These are phyloP conservation scores for Cheilosia scutellata DNA, from an alignment of 2,888 invertebrate genomes.

Conservation along the genomic window DNA sequence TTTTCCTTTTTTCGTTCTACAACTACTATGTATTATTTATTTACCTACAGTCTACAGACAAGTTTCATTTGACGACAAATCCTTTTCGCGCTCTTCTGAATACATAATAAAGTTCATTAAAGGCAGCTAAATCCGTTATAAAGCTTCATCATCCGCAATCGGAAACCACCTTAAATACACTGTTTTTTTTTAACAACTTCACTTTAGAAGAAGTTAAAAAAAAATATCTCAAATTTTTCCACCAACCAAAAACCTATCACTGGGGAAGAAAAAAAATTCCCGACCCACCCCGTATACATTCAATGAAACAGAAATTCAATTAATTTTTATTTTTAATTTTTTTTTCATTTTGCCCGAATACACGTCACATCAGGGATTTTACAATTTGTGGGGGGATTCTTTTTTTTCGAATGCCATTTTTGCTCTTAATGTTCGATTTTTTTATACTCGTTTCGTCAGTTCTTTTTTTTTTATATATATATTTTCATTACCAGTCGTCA, in stretches of 20 bases:
- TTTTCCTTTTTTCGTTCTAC: conserved; percentile 14
- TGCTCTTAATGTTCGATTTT: conserved; percentile 69
- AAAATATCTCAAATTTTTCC: neutral
- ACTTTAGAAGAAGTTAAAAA: neutral
- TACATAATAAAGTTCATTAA: neutral
- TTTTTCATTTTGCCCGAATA: conserved; percentile 31
- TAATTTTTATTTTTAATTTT: conserved; percentile 65
- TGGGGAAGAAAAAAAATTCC: neutral
- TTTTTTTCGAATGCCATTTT: conserved; percentile 29
- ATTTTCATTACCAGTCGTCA: conserved; percentile 71
- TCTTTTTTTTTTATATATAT: conserved; percentile 16
- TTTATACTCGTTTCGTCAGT: conserved; percentile 13
- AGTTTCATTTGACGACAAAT: no score
- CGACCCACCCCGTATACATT: conserved; percentile 21
- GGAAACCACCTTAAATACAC: conserved; percentile 1
- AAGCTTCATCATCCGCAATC: neutral
- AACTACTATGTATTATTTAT: neutral
- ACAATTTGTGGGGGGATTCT: conserved; percentile 36
- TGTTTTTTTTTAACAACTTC: conserved; percentile 15
- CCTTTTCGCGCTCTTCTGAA: no score
- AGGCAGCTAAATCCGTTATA: neutral
- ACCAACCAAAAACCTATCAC: no score
- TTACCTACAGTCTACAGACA: no score
- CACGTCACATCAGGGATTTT: conserved; percentile 26
- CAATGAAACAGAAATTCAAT: conserved; percentile 75